phyloP scores from a whole-genome alignment of 2,113 vertebrate genomes.

The Campylorhamphus procurvoides region DNA sequence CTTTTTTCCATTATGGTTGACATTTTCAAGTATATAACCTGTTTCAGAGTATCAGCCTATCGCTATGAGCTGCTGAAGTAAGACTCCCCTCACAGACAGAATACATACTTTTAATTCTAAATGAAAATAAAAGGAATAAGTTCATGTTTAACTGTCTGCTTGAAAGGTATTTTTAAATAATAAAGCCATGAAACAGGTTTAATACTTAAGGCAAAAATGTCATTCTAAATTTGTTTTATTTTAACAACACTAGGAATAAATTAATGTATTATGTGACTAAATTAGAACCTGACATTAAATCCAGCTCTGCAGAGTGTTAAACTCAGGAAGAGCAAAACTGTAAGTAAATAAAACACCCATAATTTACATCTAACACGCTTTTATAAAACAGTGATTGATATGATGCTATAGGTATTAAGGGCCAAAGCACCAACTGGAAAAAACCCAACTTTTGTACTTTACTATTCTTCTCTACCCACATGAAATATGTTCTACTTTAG shows the following conservation, averaged over 20 bases:
- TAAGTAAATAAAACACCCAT: constrained; percentile 37
- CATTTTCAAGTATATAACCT: constrained; percentile 16
- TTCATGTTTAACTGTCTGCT: neutral
- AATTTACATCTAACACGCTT: neutral
- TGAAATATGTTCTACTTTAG: constrained; percentile 16
- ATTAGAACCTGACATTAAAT: constrained; percentile 52
- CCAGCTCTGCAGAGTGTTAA: neutral
- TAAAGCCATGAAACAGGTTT: neutral
- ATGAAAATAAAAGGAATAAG: neutral
- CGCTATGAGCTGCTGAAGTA: neutral
- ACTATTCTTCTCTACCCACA: neutral
- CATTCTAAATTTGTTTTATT: neutral
- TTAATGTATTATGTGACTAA: constrained; percentile 2
- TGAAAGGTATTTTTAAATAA: neutral
- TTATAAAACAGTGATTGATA: neutral
- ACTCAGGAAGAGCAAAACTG: constrained; percentile 15
- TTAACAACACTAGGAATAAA: neutral
- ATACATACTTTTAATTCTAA: neutral
- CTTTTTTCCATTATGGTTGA: neutral
- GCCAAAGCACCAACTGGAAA: neutral
- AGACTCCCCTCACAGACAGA: neutral
- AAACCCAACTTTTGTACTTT: neutral
- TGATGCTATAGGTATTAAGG: neutral
- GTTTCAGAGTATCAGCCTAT: neutral
- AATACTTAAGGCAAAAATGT: neutral